Conservation (phyloP, 2,797 vertebrate genomes). For the Channallabes apus region DNA sequence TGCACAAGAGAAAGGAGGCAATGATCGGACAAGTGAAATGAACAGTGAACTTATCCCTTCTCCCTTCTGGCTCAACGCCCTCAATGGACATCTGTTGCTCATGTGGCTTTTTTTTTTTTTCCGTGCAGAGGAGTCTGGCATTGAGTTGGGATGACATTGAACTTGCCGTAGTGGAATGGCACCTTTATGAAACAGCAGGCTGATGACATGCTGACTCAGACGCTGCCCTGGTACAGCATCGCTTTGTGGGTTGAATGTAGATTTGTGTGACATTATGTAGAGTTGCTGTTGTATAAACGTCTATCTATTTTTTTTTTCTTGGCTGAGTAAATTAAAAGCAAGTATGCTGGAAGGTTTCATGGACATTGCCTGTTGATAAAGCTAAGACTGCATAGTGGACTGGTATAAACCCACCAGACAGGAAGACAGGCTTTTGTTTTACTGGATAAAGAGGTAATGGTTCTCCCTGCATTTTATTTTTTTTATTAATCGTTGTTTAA, state of each 20-base stretch:
- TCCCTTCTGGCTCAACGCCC: conserved; percentile 31
- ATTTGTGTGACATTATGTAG: conserved; percentile 76
- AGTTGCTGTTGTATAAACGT: conserved; percentile 72
- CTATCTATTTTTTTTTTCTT: conserved; percentile 63
- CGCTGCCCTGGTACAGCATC: conserved; percentile 69
- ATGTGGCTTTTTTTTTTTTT: background rate
- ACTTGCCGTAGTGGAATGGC: conserved; percentile 35
- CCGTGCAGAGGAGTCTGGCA: conserved; percentile 54
- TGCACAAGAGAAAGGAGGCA: conserved; percentile 72
- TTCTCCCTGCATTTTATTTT: conserved; percentile 58
- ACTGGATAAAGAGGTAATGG: conserved; percentile 49
- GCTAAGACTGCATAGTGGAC: conserved; percentile 60
- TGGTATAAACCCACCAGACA: conserved; percentile 50
- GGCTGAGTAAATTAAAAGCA: conserved; percentile 60
- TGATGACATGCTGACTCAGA: conserved; percentile 62
- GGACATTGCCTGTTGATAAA: conserved; percentile 55
- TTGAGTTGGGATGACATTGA: conserved; percentile 60
- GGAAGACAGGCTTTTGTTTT: conserved; percentile 51
- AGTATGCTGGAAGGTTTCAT: conserved; percentile 61
- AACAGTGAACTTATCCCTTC: conserved; percentile 56
- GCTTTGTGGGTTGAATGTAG: conserved; percentile 78
- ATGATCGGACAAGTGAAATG: conserved; percentile 59
- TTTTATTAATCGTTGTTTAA: conserved; percentile 57
- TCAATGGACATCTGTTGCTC: conserved; percentile 56
- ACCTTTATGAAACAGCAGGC: conserved; percentile 60